Base-by-base conservation (phyloP, 2,888 invertebrate genomes). In the Hartigia nigra region DNA sequence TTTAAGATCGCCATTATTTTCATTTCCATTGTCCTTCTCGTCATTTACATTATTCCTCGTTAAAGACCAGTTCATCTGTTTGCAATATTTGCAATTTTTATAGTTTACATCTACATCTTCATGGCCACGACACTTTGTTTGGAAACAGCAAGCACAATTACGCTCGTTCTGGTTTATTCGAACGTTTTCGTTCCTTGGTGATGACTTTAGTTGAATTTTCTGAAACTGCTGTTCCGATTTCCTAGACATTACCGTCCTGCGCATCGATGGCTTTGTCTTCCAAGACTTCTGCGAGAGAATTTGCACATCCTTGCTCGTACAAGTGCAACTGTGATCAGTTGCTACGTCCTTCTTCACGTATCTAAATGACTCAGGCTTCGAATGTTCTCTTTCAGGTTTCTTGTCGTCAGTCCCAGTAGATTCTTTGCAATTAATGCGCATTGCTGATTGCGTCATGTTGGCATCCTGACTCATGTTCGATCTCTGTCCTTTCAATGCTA, bases 101-200 rank as follows among this genome's bases (percentile, higher is more conserved):
- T 72, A 31, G 31, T 34, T 23, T 31, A 76, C 74, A 34, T 84
- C 31, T 55, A 80, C 81, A 23, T 70, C 37, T 2, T 83, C 82
- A 9, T 81, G 70, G 3, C 39, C 55, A 36, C 70, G 1, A 23
- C 72, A 72, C 31, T 34, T 34, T 32, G 32, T 12, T 9, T 34
- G 23, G 4, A 12, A 12, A 9, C 31, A 72, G 72, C 72, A 74
- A 4, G 31, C 4, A 31, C 14, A 35, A 69, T 69, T 34, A 31
- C 36, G 31, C n/a, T 72, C 78, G 31, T 70, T 78, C n/a, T 36
- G 35, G 12, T 31, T 39, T 12, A 55, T 36, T 5, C 72, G 34
- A 55, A 55, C 70, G 14, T n/a, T 31, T 31, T 55, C 70, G 69
- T 76, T 72, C 3, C 32, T 32, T 4, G 78, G 39, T 12, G 72